Evolutionary conservation across 2,888 invertebrate species (phyloP).

Genomic region (Mesochorus sp.): DNA sequence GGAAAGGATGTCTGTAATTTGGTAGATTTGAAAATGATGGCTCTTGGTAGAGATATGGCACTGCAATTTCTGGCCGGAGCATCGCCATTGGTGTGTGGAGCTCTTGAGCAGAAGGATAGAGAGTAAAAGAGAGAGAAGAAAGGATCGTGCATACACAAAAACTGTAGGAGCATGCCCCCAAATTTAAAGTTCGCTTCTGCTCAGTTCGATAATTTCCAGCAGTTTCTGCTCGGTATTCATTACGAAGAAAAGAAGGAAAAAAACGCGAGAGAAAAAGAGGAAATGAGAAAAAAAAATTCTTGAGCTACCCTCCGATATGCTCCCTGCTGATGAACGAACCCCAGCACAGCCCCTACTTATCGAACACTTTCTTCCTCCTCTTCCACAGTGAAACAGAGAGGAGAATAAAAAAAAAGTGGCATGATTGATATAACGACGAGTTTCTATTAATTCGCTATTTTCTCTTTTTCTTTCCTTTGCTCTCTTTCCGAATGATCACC

Average conservation of each 20-base stretch:
- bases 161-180: slow-evolving; percentile 35
- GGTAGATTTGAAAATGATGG: slow-evolving; percentile 76
- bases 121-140: not conserved
- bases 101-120: not conserved
- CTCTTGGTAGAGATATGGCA: slow-evolving; percentile 65
- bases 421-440: slow-evolving; percentile 58
- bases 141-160: not conserved
- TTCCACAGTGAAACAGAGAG: not conserved
- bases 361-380: slow-evolving; percentile 16
- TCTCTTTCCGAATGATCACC: slow-evolving; percentile 22
- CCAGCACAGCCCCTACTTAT: slow-evolving; percentile 51
- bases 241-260: slow-evolving; percentile 35
- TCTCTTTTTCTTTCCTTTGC: not conserved
- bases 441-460: slow-evolving; percentile 60
- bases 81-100: slow-evolving; percentile 9
- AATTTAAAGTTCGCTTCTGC: slow-evolving; percentile 65
- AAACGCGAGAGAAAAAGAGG: not conserved
- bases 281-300: slow-evolving; percentile 17
- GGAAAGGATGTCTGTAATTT: slow-evolving; percentile 74
- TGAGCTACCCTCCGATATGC: slow-evolving; percentile 34
- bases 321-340: slow-evolving; percentile 41
- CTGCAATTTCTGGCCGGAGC: slow-evolving; percentile 62
- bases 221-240: slow-evolving; percentile 60
- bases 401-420: slow-evolving; percentile 15
- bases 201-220: slow-evolving; percentile 58